These are phyloP conservation scores for Enteromius viviparus DNA, from an alignment of 2,797 vertebrate species.

Conservation along the genomic window DNA sequence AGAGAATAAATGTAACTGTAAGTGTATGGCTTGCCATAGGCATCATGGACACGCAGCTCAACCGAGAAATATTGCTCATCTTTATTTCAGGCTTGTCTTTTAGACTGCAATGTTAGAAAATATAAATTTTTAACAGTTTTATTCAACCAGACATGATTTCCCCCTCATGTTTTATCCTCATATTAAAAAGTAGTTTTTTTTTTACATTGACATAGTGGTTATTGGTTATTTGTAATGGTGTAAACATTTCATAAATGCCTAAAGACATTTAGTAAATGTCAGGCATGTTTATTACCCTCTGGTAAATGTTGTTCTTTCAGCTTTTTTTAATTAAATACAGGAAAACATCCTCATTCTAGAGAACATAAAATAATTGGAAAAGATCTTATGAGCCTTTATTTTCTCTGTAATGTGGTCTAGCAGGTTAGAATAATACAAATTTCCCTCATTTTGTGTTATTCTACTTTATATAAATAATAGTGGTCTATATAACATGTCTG, in stretches of 20 bases:
- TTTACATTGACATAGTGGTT: no score
- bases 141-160: neutral
- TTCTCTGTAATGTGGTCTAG: neutral
- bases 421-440: neutral
- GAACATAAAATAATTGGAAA: neutral
- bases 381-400: neutral
- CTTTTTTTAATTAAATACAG: neutral
- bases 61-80: slow-evolving; percentile 35
- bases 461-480: slow-evolving; percentile 69
- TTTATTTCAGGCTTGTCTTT: neutral
- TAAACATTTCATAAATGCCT: neutral
- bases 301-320: neutral
- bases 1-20: slow-evolving; percentile 32
- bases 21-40: neutral
- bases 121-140: neutral
- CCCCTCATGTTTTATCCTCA: neutral
- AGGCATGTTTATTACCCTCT: slow-evolving; percentile 18
- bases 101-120: slow-evolving; percentile 7
- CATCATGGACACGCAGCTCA: slow-evolving; percentile 20
- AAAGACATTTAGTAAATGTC: slow-evolving; percentile 30
- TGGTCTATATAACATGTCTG: slow-evolving; percentile 6
- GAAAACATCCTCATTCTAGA: neutral
- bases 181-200: neutral
- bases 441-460: slow-evolving; percentile 47
- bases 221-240: slow-evolving; percentile 1